Evolutionary conservation across 1,140 invertebrate species (phyloP), one percentile per base, ranked within the genome.

Genomic region (Brachionus koreanus): DNA sequence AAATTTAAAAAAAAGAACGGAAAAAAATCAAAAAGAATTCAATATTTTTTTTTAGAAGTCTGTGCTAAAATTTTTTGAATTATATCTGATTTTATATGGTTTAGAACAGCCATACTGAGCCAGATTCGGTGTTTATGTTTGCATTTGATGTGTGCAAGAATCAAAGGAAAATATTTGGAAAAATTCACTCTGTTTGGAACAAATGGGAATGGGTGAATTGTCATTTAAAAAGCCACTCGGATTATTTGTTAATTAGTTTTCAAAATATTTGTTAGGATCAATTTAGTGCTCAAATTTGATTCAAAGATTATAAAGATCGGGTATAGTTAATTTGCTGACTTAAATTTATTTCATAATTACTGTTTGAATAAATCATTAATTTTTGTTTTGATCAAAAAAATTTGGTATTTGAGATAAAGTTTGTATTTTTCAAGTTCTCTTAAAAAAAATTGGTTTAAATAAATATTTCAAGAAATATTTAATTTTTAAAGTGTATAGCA

Each of bases 401-500:
- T 19, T 19, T 23, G 9, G 49, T 57, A 5, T 57, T 57, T 57
- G 49, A 57, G 49, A 57, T 57, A 23, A n/a, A 57, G 49, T 57
- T 57, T 57, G 49, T 57, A 57, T 57, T 46, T 46, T 57, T n/a
- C n/a, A 57, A 23, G n/a, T 49, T 49, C 16, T 49, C 43, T 10
- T 49, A 49, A 49, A 5, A 57, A 57, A 52, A 52, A 52, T 16
- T 25, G 6, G 19, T 57, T 57, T 19, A 19, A 57, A 57, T 19
- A 57, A 57, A 57, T 57, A 57, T 57, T 57, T 57, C 49, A 25
- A 25, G 4, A 49, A 49, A 16, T 23, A 57, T 57, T 72, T 72
- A 43, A 72, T 72, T 72, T 72, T 72, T 10, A 39, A 72, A 72
- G 67, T 72, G 35, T 72, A 72, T 72, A 72, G 67, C 67, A 72